A percentile compares a stretch with the other conserved stretches of the same genome.
Evolutionary conservation across 2,888 invertebrate species (phyloP).

Genomic region (Oscheius sp.): DNA sequence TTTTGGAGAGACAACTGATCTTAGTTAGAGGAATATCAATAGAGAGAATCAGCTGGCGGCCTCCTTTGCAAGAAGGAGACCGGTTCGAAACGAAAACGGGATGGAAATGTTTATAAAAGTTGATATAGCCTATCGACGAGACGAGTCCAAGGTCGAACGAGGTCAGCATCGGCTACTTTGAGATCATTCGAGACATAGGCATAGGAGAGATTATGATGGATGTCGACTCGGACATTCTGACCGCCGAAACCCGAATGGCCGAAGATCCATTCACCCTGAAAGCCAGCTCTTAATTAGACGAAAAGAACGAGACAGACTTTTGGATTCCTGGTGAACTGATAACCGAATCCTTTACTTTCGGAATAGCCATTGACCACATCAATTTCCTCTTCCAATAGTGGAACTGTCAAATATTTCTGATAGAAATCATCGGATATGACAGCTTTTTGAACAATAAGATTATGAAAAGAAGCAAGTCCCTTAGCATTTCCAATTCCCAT

Average conservation of each 20-base stretch:
- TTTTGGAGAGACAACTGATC: neutral
- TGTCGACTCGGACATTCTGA: slow-evolving; percentile 57
- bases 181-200: slow-evolving; percentile 58
- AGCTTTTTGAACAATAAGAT: slow-evolving; percentile 34
- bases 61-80: neutral
- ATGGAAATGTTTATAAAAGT: neutral
- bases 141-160: slow-evolving; percentile 45
- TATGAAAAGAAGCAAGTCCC: slow-evolving; percentile 51
- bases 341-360: slow-evolving; percentile 58
- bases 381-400: slow-evolving; percentile 48
- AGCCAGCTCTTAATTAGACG: neutral
- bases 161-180: slow-evolving; percentile 56
- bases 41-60: neutral
- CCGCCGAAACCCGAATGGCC: slow-evolving; percentile 61
- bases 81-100: neutral
- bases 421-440: slow-evolving; percentile 34
- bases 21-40: neutral
- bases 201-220: slow-evolving; percentile 44
- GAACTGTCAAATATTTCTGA: slow-evolving; percentile 30
- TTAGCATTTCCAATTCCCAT: slow-evolving; percentile 57
- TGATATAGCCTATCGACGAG: slow-evolving; percentile 41
- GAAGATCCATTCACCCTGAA: slow-evolving; percentile 59
- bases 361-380: slow-evolving; percentile 56
- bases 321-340: slow-evolving; percentile 54
- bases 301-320: slow-evolving; percentile 33